Base-by-base conservation (phyloP, 2,797 vertebrate genomes). In the Danio choprae region DNA sequence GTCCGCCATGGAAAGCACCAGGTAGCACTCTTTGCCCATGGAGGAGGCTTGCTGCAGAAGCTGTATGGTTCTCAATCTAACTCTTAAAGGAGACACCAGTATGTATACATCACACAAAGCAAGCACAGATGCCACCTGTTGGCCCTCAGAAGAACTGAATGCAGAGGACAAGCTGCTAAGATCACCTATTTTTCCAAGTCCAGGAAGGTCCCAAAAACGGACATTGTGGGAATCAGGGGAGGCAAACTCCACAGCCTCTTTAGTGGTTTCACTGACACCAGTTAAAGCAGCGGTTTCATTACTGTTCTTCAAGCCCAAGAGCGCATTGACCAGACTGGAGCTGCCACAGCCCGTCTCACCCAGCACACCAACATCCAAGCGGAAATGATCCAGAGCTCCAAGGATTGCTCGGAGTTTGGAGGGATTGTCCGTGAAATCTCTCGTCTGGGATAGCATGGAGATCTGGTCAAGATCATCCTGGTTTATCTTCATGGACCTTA, bases 141-240 rank as follows among this genome's bases (percentile, higher is more conserved):
- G 62, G 58, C 29, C 70, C 53, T 81, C 74, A 36, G 68, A 50
- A 20, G 40, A 58, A 15, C n/a, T 58, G 8, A 58, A 75, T 1
- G 6, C 29, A 62, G 51, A 58, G 13, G 73, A 67, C 6, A 56
- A 41, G 15, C 36, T 69, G 40, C 36, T 18, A 13, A 58, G 67
- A 55, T 72, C 58, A 36, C 79, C 41, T 10, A 87, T 18, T 20
- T 70, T 79, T 36, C 81, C 80, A 51, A 84, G 53, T 36, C 84
- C 88, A 68, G 88, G 87, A 43, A 89, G 83, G 65, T 89, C 88
- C 87, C 84, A 87, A 38, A 89, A 48, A 15, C 56, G 5, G 18
- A 86, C 46, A 8, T 86, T 86, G 9, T 77, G 67, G 41, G 67
- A 46, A 16, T 69, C 64, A 5, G 76, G 71, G 64, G 85, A 81